These are phyloP conservation scores for Poecilobothrus nobilitatus DNA, from an alignment of 2,888 invertebrate species.

Conservation along the genomic window DNA sequence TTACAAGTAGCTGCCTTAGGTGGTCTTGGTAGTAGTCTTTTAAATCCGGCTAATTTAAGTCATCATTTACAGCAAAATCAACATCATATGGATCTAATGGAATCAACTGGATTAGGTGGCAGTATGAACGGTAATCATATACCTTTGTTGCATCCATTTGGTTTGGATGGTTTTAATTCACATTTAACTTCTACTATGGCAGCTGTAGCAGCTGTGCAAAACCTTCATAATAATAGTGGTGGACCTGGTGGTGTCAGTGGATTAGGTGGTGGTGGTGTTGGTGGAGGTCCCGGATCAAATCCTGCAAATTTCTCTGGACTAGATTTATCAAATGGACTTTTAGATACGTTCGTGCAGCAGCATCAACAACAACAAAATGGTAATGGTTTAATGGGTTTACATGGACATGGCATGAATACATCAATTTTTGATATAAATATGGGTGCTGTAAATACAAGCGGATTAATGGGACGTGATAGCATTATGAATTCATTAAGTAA, in stretches of 20 bases:
- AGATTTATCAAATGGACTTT: conserved; percentile 18
- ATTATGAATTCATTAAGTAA: conserved; percentile 16
- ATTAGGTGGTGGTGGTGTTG: conserved; percentile 26
- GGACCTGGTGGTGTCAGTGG: conserved; percentile 30
- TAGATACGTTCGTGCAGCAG: conserved; percentile 27
- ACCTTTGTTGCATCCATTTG: conserved; percentile 32
- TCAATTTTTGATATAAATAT: conserved; percentile 36
- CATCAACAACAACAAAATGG: conserved; percentile 26
- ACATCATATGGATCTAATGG: conserved; percentile 46
- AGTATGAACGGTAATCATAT: conserved; percentile 39
- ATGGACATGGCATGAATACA: conserved; percentile 20
- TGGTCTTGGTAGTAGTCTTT: conserved; percentile 16
- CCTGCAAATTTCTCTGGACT: conserved; percentile 23
- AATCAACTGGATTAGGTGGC: conserved; percentile 29
- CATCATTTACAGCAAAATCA: conserved; percentile 38
- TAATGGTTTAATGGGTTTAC: conserved; percentile 35
- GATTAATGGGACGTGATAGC: conserved; percentile 29
- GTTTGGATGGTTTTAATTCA: conserved; percentile 32
- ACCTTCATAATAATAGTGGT: conserved; percentile 22
- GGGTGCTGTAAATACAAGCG: conserved; percentile 27
- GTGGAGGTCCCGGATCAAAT: conserved; percentile 18
- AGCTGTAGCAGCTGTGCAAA: conserved; percentile 26
- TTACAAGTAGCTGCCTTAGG: conserved; percentile 27
- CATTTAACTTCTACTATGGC: conserved; percentile 29
- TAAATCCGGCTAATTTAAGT: conserved; percentile 2